Evolutionary conservation across 2,113 vertebrate species (phyloP).

Genomic region (Hypocryptadius cinnamomeus): DNA sequence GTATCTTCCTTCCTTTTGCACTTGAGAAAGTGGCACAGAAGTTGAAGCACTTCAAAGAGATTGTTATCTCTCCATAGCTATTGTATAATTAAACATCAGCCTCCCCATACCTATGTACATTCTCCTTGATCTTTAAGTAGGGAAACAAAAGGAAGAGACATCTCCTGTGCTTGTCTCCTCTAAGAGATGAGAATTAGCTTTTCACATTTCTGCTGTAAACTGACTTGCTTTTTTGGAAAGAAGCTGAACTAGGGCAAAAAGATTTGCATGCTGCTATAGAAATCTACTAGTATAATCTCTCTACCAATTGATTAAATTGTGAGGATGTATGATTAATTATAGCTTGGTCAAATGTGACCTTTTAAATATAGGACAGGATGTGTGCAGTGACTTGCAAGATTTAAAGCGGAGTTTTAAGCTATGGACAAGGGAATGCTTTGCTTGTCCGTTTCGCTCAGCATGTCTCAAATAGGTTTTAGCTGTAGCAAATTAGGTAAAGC

Average conservation of each 20-base stretch:
- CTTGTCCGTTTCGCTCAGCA: constrained; percentile 27
- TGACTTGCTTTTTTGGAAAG: not conserved
- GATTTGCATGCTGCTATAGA: not conserved
- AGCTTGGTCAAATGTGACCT: constrained; percentile 28
- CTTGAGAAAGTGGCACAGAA: constrained; percentile 18
- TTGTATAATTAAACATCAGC: constrained; percentile 49
- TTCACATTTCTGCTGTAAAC: not conserved
- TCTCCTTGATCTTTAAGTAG: constrained; percentile 42
- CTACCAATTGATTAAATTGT: not conserved
- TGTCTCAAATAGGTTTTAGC: constrained; percentile 43
- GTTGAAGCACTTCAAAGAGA: constrained; percentile 52
- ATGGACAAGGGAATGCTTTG: not conserved
- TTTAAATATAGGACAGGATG: not conserved
- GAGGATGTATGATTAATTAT: constrained; percentile 16
- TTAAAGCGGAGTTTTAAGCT: not conserved
- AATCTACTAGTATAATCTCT: not conserved
- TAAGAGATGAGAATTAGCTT: not conserved
- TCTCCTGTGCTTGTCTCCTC: not conserved
- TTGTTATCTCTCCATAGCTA: constrained; percentile 9
- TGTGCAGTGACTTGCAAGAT: constrained; percentile 22
- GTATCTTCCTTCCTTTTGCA: not conserved
- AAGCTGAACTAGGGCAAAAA: not conserved
- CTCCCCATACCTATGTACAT: not conserved
- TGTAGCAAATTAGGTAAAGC: constrained; percentile 40
- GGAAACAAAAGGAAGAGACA: constrained; percentile 3